Conservation (phyloP, 2,113 vertebrate genomes). For the Helogale parvula region DNA sequence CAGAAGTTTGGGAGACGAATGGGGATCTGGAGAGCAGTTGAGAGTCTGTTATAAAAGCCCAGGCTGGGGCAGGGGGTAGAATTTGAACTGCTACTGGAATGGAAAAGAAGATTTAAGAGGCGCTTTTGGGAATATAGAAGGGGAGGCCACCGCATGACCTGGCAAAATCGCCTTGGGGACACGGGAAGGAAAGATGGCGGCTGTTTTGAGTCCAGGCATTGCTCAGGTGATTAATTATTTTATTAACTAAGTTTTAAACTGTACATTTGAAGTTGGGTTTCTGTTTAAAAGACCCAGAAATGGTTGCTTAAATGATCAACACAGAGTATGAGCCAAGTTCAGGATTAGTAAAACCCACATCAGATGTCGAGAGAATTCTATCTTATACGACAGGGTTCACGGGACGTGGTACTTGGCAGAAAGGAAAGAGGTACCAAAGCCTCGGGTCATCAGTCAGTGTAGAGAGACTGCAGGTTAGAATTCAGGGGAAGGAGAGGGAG, state of each 20-base stretch:
- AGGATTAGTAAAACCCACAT: neutral
- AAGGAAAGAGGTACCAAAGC: neutral
- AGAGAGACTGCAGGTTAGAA: too few species aligned
- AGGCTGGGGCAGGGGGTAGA: neutral
- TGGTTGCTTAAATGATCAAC: neutral
- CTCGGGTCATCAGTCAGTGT: neutral
- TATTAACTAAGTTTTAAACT: neutral
- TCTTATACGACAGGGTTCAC: neutral
- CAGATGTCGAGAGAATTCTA: neutral
- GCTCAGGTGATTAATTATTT: neutral
- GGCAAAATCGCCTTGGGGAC: neutral
- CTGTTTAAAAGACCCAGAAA: neutral
- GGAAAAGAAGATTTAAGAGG: neutral
- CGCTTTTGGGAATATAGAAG: neutral
- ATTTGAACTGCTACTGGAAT: neutral
- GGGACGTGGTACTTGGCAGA: neutral
- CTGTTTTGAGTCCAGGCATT: neutral
- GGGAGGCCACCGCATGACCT: neutral
- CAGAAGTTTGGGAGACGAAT: neutral
- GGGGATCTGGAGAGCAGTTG: neutral
- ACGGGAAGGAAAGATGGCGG: neutral
- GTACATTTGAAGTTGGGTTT: neutral
- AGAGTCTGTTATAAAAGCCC: neutral
- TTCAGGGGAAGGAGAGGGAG: neutral
- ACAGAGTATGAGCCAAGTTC: neutral